These are phyloP conservation scores for Conus ventricosus DNA, from an alignment of 1,140 invertebrate species.

Conservation along the genomic window DNA sequence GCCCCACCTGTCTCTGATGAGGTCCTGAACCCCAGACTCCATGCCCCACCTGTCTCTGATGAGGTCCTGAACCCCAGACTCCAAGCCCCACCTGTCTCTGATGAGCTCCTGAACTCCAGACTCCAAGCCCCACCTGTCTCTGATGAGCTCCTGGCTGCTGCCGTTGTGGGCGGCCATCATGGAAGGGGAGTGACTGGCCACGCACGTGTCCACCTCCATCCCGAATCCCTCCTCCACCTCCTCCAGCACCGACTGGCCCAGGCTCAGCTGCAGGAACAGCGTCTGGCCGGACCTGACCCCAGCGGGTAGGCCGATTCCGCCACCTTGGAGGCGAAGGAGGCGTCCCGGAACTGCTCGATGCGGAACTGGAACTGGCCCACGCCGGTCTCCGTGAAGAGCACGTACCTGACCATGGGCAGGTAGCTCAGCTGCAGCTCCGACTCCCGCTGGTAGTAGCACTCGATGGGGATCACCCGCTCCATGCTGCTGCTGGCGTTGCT, in stretches of 20 bases:
- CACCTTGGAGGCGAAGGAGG: slow-evolving; percentile 17
- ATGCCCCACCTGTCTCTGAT: background rate
- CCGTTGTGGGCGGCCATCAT: background rate
- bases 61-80: background rate
- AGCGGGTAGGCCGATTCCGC: background rate
- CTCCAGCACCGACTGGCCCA: slow-evolving; percentile 1
- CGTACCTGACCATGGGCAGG: background rate
- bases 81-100: background rate
- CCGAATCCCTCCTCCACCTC: background rate
- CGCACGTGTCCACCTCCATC: background rate
- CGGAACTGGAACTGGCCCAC: background rate
- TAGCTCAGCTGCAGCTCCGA: background rate
- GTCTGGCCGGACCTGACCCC: background rate
- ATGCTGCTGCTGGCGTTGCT: slow-evolving; percentile 18
- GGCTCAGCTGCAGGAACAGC: background rate
- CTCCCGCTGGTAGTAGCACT: background rate
- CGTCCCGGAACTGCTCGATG: background rate
- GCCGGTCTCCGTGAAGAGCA: background rate
- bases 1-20: background rate
- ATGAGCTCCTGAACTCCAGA: background rate
- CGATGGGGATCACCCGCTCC: background rate
- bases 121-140: background rate
- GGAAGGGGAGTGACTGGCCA: background rate
- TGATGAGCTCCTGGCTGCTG: background rate
- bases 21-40: background rate